Conservation (phyloP, 2,888 invertebrate species). For the Andrena trimmerana region DNA sequence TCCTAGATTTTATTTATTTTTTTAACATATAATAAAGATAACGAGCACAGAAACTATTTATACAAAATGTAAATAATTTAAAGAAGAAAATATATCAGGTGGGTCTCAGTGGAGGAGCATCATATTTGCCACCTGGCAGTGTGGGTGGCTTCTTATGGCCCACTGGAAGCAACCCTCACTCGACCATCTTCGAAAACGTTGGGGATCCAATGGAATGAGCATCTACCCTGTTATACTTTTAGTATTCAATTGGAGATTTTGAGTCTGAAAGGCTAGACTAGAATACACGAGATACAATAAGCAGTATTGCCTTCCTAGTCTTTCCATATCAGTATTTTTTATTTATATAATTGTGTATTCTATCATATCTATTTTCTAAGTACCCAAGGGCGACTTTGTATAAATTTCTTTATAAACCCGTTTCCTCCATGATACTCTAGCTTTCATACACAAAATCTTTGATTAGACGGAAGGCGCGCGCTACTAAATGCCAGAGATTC, state of each 20-base stretch:
- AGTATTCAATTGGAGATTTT: conserved; percentile 69
- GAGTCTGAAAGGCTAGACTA: conserved; percentile 69
- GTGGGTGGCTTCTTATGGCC: conserved; percentile 83
- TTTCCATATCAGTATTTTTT: conserved; percentile 68
- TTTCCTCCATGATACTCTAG: conserved; percentile 58
- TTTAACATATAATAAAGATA: conserved; percentile 22
- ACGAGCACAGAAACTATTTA: conserved; percentile 26
- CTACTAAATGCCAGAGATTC: conserved; percentile 70
- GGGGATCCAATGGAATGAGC: conserved; percentile 83
- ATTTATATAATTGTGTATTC: conserved; percentile 66
- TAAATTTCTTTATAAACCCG: conserved; percentile 59
- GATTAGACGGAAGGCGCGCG: conserved; percentile 66
- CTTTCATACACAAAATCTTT: conserved; percentile 74
- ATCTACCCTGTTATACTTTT: conserved; percentile 63
- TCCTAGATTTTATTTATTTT: conserved; percentile 54
- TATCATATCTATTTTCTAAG: conserved; percentile 57
- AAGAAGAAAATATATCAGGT: conserved; percentile 75
- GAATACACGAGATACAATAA: conserved; percentile 58
- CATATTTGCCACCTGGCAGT: conserved; percentile 82
- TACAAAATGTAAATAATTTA: conserved; percentile 64
- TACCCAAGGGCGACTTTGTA: conserved; percentile 42
- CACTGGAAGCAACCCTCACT: conserved; percentile 81
- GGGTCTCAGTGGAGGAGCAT: conserved; percentile 82
- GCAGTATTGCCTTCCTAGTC: conserved; percentile 71
- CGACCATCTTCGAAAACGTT: conserved; percentile 83